Evolutionary conservation across 2,113 vertebrate genomes (phyloP), one percentile per base, ranked within the genome.

Genomic region (Ploceus nigricollis): DNA sequence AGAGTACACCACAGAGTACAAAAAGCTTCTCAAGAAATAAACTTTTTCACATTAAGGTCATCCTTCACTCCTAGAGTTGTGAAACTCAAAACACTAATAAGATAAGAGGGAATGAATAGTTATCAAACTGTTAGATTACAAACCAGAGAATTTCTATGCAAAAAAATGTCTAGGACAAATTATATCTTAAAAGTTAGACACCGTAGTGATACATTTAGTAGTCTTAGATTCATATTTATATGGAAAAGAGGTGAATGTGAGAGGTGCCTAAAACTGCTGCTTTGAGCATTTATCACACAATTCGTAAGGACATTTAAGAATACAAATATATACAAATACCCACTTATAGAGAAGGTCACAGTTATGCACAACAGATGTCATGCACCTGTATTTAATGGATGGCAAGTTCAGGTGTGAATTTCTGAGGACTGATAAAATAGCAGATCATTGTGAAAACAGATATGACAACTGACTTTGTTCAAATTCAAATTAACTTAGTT

Each of bases 21-120:
- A 76, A 96, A 93, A 95, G 18, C 54, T 95, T 65, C 51, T n/a
- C 30, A 63, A 81, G 97, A 96, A 70, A 82, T 19, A 93, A 94
- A 87, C n/a, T 82, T 94, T 93, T 82, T 63, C 39, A 83, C 85
- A 92, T 90, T 97, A 94, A 96, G 48, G 25, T 93, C 70, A 87
- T n/a, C 53, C 76, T 94, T 58, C 17, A 90, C 27, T 75, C 13
- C 35, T 88, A 50, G 35, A 48, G 48, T 15, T 71, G 9, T 82
- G 70, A 71, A 95, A 68, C 30, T 75, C 25, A 54, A 91, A 91
- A 81, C 68, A 19, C 30, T 73, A 24, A 20, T 88, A 87, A 44
- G 4, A 83, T 22, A 73, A 82, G 15, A 40, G 5, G 33, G 35
- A 82, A 82, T 76, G 21, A 97, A 81, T 35, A 90, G 53, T 47